Evolutionary conservation across 2,113 vertebrate species (phyloP), one percentile per base, ranked within the genome.

Genomic region (Procavia capensis): DNA sequence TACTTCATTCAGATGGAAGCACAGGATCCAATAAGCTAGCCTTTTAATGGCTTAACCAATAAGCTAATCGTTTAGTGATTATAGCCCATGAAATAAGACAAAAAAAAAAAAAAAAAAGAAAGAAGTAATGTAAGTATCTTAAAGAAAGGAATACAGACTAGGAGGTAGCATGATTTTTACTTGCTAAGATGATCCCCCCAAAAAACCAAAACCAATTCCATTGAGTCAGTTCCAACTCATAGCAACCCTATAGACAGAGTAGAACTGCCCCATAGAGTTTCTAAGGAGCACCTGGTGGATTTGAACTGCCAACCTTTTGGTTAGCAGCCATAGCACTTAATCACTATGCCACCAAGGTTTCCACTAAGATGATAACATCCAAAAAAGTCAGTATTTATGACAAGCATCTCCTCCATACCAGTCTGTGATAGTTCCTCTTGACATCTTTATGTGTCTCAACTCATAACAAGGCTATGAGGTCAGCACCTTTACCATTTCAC

Each of bases 21-120:
- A 29, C 76, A 63, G 41, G 68, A 54, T 36, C 17, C 2, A 10
- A 54, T 24, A 20, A 81, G 36, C 47, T 20, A 54, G 11, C n/a
- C 11, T n/a, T n/a, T n/a, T n/a, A n/a, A n/a, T n/a, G n/a, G n/a
- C n/a, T n/a, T n/a, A n/a, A n/a, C 17, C 2, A 10, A 54, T 24
- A 20, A 81, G 36, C 47, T 20, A 54, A 9, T 31, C 11, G n/a
- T n/a, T 84, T 90, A 80, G 31, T 4, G 4, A 31, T 41, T 66
- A 9, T 39, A 68, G 41, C 59, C n/a, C 43, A 72, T 74, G 75
- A 45, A 90, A 82, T 24, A 39, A 92, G 34, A 81, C 76, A 85
- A 76, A 61, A 82, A 76, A 93, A 94, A 50, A 13, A 78, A 85
- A 76, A 61, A 82, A 76, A 93, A 94, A 50, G 17, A 78, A 82